Conservation (phyloP, 1,140 invertebrate genomes). For the Argopecten irradians region DNA sequence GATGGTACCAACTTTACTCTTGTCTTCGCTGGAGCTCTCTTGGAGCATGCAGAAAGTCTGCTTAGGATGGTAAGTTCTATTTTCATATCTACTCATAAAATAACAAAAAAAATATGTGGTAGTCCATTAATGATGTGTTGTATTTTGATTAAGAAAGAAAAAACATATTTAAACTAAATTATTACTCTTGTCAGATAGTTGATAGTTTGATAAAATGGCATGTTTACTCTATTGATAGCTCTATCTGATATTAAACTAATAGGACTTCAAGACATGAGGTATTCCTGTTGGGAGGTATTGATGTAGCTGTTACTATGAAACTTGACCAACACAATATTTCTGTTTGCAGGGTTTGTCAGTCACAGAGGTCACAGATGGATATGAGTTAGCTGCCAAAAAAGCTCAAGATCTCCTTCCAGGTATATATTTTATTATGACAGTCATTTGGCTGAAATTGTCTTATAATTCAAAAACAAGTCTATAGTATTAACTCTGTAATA, state of each 20-base stretch:
- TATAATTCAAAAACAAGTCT: too few species aligned
- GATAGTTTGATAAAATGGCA: too few species aligned
- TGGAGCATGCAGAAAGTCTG: constrained; percentile 94
- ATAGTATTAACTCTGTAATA: too few species aligned
- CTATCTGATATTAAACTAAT: too few species aligned
- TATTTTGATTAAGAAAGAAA: too few species aligned
- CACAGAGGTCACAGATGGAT: constrained; percentile 96
- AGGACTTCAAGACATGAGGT: too few species aligned
- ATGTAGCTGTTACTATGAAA: too few species aligned
- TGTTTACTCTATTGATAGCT: too few species aligned
- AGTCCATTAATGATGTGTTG: not conserved
- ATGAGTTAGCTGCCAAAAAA: constrained; percentile 93
- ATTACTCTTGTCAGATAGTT: too few species aligned
- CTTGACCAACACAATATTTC: constrained; percentile 3
- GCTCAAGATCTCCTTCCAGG: constrained; percentile 90
- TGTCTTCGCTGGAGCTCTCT: constrained; percentile 92
- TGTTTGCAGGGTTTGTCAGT: constrained; percentile 90
- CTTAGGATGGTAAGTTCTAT: constrained; percentile 80
- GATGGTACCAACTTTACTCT: constrained; percentile 99
- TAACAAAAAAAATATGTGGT: not conserved
- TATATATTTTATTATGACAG: constrained; percentile 53
- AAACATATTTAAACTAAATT: too few species aligned
- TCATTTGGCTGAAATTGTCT: too few species aligned
- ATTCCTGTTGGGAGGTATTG: too few species aligned
- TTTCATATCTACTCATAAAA: not conserved